A percentile compares a stretch with the other conserved stretches of the same genome.
Evolutionary conservation across 2,113 vertebrate species (phyloP).

Genomic region (Crypturellus undulatus): DNA sequence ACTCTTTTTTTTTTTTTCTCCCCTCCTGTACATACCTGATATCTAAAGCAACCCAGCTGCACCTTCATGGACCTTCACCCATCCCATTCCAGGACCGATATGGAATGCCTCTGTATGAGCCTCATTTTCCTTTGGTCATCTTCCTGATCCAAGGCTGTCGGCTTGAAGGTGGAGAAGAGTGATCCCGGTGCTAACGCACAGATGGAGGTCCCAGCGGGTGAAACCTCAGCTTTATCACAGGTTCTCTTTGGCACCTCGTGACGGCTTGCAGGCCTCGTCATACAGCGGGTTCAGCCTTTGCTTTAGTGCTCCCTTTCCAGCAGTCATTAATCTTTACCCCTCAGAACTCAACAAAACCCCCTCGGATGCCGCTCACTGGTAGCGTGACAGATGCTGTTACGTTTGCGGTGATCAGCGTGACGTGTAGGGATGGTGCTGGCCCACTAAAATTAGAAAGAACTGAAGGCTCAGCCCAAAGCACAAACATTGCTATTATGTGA

Average conservation of each 20-base stretch:
- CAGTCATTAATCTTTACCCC: not conserved
- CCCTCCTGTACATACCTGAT: not conserved
- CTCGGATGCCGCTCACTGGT: slow-evolving; percentile 13
- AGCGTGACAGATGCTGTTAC: slow-evolving; percentile 23
- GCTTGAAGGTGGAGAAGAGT: not conserved
- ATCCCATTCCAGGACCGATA: not conserved
- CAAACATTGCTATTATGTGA: slow-evolving; percentile 38
- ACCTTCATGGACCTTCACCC: not conserved
- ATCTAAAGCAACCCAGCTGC: not conserved
- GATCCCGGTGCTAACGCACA: not conserved
- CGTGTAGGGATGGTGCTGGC: not conserved
- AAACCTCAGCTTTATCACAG: not conserved
- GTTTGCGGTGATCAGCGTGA: not conserved
- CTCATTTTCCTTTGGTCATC: not conserved
- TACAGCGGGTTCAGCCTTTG: not conserved
- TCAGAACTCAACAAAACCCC: slow-evolving; percentile 12
- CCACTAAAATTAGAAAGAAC: slow-evolving; percentile 43
- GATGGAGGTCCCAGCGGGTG: not conserved
- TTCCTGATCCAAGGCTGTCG: not conserved
- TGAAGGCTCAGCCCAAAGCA: not conserved
- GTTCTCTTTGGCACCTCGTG: not conserved
- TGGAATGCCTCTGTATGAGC: not conserved
- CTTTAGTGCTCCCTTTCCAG: not conserved
- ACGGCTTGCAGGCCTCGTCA: not conserved
- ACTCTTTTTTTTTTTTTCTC: not conserved